phyloP scores from a whole-genome alignment of 2,888 invertebrate genomes.

The Macrosiphum euphorbiae region DNA sequence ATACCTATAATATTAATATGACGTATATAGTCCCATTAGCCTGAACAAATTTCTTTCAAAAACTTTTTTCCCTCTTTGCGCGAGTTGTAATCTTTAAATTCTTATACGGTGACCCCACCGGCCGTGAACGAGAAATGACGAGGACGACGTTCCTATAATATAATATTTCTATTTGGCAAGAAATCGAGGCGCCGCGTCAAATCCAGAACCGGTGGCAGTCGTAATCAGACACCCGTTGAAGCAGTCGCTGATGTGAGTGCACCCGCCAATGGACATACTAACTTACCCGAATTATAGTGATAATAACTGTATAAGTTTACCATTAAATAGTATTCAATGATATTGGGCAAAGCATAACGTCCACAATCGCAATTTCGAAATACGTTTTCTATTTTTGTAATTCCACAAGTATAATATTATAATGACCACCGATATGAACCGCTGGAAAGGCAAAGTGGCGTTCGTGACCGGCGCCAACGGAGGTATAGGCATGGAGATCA shows the following conservation, averaged over 20 bases:
- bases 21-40: neutral
- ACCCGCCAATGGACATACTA: neutral
- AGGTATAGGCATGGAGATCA: constrained; percentile 67
- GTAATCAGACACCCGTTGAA: neutral
- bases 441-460: constrained; percentile 67
- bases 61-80: neutral
- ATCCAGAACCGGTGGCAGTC: neutral
- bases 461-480: constrained; percentile 68
- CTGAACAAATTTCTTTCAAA: neutral
- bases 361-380: neutral
- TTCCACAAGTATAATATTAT: neutral
- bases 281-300: neutral
- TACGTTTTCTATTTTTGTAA: neutral
- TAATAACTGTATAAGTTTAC: neutral
- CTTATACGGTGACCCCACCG: neutral
- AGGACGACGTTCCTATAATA: neutral
- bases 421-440: constrained; percentile 64
- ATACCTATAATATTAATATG: neutral
- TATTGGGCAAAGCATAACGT: neutral
- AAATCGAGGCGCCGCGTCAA: neutral
- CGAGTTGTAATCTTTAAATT: neutral
- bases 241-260: neutral
- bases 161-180: neutral
- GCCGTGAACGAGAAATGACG: neutral
- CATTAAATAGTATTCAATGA: neutral